Base-by-base conservation (phyloP, 2,888 invertebrate species). In the Epiperipatus broadwayi region DNA sequence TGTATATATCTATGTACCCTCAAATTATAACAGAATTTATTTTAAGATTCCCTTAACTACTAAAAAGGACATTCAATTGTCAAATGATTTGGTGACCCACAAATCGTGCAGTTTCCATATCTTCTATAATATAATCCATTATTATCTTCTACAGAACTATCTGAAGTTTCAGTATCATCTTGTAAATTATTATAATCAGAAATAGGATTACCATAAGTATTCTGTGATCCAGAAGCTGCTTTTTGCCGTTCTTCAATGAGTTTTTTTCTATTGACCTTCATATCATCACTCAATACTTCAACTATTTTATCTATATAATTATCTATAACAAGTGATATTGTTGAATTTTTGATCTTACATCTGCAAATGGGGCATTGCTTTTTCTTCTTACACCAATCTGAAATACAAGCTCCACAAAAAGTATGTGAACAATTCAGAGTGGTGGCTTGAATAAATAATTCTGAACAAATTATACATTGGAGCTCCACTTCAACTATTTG, bases 381-480 rank as follows among this genome's bases (percentile, higher is more conserved):
- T 50, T 72, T 72, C 50, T 70, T 73, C 46, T 67, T 70, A 50
- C 67, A 69, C 79, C 80, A 80, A 48, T 63, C 59, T 1, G 60
- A 58, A 41, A 79, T 75, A 50, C 80, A 79, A 48, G 68, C 64
- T 43, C 67, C 65, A 53, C 80, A 80, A 52, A 75, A 78, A 0
- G 75, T 72, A 50, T 80, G 80, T 0, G 72, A 70, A 54, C 80
- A 80, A 52, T 68, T 71, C 10, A 78, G 58, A 0, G 74, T 73
- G 3, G 68, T 70, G 0, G 78, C 71, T 52, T 67, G 63, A 1
- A 78, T 65, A 53, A 77, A 76, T 5, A 78, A 59, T 54, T 79
- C 78, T 16, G 71, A 71, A 51, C 79, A 79, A 39, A 80, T 72
- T 44, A 71, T 70, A 54, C 78, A 79, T 48, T 73, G 73, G 19